Conservation (phyloP, 2,113 vertebrate genomes). For the Myrmecophaga tridactyla region DNA sequence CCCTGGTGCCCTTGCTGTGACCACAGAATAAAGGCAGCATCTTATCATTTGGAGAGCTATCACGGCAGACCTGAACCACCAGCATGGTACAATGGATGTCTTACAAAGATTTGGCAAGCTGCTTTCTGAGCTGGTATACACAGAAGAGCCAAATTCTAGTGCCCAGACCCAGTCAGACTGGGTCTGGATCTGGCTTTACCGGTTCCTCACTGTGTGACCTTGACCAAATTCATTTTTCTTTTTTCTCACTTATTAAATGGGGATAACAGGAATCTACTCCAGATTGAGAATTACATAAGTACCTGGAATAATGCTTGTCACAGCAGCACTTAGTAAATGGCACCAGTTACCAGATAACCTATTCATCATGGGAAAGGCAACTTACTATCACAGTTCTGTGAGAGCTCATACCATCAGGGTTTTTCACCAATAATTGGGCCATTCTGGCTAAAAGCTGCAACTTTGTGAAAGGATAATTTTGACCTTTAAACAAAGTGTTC, state of each 20-base stretch:
- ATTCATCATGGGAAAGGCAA: background rate
- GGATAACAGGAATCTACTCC: background rate
- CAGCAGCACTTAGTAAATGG: background rate
- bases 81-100: background rate
- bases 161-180: background rate
- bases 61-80: background rate
- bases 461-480: background rate
- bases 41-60: background rate
- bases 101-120: background rate
- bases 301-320: background rate
- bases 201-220: background rate
- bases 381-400: background rate
- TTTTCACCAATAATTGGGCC: background rate
- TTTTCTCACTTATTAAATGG: background rate
- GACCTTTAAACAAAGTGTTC: background rate
- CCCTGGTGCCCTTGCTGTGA: background rate
- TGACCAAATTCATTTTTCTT: background rate
- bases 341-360: background rate
- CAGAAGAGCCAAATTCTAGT: background rate
- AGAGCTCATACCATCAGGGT: background rate
- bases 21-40: background rate
- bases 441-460: background rate
- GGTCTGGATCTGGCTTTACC: background rate
- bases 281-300: background rate
- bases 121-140: background rate